Percentiles rank a stretch among this genome's conserved stretches.
Conservation (phyloP, 2,113 vertebrate species). For the Hoplias malabaricus region DNA sequence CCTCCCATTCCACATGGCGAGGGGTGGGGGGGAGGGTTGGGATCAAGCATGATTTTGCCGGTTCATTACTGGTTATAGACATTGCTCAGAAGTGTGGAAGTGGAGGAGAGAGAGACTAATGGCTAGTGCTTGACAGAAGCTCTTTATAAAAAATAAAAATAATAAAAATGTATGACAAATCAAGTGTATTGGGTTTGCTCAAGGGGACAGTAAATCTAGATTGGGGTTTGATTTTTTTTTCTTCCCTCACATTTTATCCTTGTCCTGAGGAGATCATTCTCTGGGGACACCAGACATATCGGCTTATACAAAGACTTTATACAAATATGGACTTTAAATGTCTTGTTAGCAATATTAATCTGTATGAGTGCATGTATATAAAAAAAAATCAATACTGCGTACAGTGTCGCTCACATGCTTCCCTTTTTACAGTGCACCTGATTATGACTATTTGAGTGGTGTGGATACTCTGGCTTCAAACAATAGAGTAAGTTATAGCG, state of each 20-base stretch:
- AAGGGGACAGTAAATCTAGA: slow-evolving; percentile 40
- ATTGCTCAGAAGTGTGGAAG: not conserved
- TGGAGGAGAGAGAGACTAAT: slow-evolving; percentile 18
- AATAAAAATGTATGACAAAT: slow-evolving; percentile 41
- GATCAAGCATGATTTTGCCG: slow-evolving; percentile 38
- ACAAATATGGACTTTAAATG: not conserved
- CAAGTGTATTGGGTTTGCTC: slow-evolving; percentile 45
- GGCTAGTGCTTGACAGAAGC: slow-evolving; percentile 19
- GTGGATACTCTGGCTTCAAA: not conserved
- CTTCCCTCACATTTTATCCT: not conserved
- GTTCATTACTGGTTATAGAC: slow-evolving; percentile 29
- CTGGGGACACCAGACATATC: not conserved
- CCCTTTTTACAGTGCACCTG: slow-evolving; percentile 22
- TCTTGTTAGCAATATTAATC: slow-evolving; percentile 31
- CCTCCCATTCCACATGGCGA: slow-evolving; percentile 13
- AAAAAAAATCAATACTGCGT: slow-evolving; percentile 7
- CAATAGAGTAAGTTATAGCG: slow-evolving; percentile 34
- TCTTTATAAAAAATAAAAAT: slow-evolving; percentile 19
- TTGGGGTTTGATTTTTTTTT: slow-evolving; percentile 33
- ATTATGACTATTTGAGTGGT: slow-evolving; percentile 22
- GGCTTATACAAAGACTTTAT: not conserved
- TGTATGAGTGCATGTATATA: not conserved
- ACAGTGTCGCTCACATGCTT: slow-evolving; percentile 12
- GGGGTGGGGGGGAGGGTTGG: not conserved
- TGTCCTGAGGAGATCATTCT: not conserved